A percentile compares a stretch with the other conserved stretches of the same genome.
phyloP scores from a whole-genome alignment of 2,113 vertebrate genomes.

The Chloebia gouldiae region DNA sequence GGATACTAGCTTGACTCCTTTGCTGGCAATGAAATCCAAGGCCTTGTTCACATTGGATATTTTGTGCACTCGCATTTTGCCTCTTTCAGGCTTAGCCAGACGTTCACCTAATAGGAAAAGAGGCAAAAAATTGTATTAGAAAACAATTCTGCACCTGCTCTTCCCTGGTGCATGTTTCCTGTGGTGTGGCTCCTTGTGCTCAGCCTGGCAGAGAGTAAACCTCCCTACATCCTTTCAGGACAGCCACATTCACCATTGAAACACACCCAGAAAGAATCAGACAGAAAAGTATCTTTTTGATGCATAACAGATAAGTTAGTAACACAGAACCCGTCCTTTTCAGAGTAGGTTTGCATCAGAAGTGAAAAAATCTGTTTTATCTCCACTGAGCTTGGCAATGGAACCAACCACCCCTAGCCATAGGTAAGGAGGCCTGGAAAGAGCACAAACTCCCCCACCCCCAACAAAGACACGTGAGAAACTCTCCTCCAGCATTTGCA shows the following conservation, averaged over 20 bases:
- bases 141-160: background rate
- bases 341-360: background rate
- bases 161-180: background rate
- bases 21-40: conserved; percentile 93
- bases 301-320: background rate
- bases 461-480: background rate
- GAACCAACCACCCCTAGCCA: background rate
- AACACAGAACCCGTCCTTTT: background rate
- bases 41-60: conserved; percentile 99
- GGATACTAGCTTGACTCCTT: conserved; percentile 97
- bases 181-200: background rate
- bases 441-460: background rate
- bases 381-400: background rate
- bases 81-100: conserved; percentile 95
- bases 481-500: background rate
- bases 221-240: background rate
- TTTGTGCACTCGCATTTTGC: conserved; percentile 98
- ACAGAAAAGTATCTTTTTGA: background rate
- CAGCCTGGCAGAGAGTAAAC: background rate
- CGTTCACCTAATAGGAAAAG: conserved; percentile 83
- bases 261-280: background rate
- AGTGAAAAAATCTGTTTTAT: background rate
- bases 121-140: background rate
- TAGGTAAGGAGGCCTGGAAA: background rate
- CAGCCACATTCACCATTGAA: background rate